A percentile compares a stretch with the other conserved stretches of the same genome.
phyloP scores from a whole-genome alignment of 1,140 invertebrate genomes.

The Laodelphax striatellus region DNA sequence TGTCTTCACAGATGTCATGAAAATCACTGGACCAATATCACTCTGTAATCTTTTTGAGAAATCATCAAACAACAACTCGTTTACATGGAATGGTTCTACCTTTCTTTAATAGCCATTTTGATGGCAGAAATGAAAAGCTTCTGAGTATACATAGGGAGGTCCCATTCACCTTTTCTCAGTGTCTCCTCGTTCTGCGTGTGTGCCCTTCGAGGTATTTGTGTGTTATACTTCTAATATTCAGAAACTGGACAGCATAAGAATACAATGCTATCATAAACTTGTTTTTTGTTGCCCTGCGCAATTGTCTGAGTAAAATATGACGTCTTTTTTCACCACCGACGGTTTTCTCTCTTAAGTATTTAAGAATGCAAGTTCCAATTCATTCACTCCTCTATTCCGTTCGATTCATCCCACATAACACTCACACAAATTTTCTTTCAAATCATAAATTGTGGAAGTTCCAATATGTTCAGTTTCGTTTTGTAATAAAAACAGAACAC shows the following conservation, averaged over 20 bases:
- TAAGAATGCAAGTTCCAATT: conserved; percentile 30
- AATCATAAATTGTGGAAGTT: conserved; percentile 21
- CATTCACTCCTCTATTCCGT: conserved; percentile 31
- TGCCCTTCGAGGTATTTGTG: conserved; percentile 15
- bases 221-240: conserved; percentile 11
- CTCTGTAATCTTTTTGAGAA: background rate
- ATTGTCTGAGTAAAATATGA: conserved; percentile 30
- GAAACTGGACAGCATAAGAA: conserved; percentile 18
- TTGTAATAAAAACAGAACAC: conserved; percentile 22
- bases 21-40: background rate
- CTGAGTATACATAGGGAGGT: background rate
- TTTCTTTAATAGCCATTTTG: background rate
- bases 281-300: conserved; percentile 31
- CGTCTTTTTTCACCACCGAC: conserved; percentile 8
- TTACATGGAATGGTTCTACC: background rate
- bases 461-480: conserved; percentile 22
- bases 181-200: conserved; percentile 16
- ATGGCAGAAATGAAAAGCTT: background rate
- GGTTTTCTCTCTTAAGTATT: conserved; percentile 21
- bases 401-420: conserved; percentile 35
- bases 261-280: conserved; percentile 28
- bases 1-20: background rate
- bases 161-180: background rate
- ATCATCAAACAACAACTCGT: background rate
- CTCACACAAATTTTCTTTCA: conserved; percentile 15